Percentiles rank a stretch among this genome's conserved stretches.
These are phyloP conservation scores for Megaleporinus macrocephalus DNA, from an alignment of 2,113 vertebrate species.

Conservation along the genomic window DNA sequence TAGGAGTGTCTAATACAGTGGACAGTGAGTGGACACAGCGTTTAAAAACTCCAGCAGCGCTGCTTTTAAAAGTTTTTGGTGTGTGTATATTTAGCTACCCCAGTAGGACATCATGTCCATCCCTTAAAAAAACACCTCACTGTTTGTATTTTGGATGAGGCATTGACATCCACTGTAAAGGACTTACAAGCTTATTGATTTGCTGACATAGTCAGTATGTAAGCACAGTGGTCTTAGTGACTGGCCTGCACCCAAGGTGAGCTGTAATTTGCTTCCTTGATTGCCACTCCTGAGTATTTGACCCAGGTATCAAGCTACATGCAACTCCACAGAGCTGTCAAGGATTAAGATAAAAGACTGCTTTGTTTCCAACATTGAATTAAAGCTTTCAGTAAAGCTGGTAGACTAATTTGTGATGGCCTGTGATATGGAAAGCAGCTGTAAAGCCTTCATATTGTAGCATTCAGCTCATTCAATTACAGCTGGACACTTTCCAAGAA, in stretches of 20 bases:
- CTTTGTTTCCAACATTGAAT: not conserved
- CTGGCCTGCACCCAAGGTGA: not conserved
- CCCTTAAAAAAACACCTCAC: not conserved
- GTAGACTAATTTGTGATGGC: not conserved
- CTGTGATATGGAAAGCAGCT: not conserved
- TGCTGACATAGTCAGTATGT: not conserved
- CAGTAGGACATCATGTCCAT: not conserved
- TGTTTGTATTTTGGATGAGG: constrained; percentile 2
- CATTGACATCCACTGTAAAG: constrained; percentile 6
- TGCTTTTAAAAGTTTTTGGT: too few species aligned
- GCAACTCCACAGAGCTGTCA: not conserved
- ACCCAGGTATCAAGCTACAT: not conserved
- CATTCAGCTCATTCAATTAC: not conserved
- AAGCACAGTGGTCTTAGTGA: not conserved
- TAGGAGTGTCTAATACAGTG: too few species aligned
- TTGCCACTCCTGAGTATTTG: not conserved
- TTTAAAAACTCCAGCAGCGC: too few species aligned
- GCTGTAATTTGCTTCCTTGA: not conserved
- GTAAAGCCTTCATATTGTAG: not conserved
- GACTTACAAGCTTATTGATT: constrained; percentile 22
- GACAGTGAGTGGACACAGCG: too few species aligned
- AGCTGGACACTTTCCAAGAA: not conserved
- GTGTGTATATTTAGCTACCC: too few species aligned
- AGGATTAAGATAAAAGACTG: not conserved
- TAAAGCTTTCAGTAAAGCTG: not conserved